phyloP scores from a whole-genome alignment of 2,888 invertebrate genomes.

The Tetramorium bicarinatum region DNA sequence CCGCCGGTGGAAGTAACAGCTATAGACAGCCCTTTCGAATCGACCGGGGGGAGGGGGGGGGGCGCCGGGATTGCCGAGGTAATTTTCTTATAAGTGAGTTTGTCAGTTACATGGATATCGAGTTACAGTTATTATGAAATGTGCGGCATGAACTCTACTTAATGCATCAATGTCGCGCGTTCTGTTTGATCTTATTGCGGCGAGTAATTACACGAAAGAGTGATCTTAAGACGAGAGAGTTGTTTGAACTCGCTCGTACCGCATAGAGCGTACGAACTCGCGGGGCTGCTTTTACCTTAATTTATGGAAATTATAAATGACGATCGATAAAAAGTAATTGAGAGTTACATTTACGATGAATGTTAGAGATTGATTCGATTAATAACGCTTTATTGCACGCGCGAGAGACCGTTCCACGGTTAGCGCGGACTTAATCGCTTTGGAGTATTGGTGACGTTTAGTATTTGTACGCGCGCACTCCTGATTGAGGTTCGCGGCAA shows the following conservation, averaged over 20 bases:
- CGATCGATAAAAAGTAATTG: conserved; percentile 29
- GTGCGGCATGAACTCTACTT: conserved; percentile 17
- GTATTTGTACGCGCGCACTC: conserved; percentile 22
- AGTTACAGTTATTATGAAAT: conserved; percentile 27
- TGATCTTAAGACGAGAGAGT: conserved; percentile 14
- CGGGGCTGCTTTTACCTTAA: conserved; percentile 25
- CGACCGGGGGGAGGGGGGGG: neutral
- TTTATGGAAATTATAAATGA: conserved; percentile 51
- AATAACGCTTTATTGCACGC: conserved; percentile 32
- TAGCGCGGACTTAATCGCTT: conserved; percentile 18
- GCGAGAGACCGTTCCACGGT: conserved; percentile 2
- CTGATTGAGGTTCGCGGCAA: conserved; percentile 46
- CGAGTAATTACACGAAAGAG: conserved; percentile 15
- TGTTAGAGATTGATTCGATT: conserved; percentile 45
- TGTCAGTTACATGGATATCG: conserved; percentile 39
- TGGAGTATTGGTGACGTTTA: conserved; percentile 33
- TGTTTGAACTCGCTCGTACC: conserved; percentile 2
- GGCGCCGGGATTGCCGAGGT: neutral
- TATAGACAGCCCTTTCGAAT: conserved; percentile 3
- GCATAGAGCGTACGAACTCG: neutral
- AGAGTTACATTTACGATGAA: conserved; percentile 17
- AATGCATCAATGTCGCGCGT: conserved; percentile 66
- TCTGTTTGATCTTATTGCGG: conserved; percentile 13
- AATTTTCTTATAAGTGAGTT: conserved; percentile 34
- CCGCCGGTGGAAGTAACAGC: conserved; percentile 25